Conservation (phyloP, 1,140 invertebrate genomes). For the Hormaphis cornu region DNA sequence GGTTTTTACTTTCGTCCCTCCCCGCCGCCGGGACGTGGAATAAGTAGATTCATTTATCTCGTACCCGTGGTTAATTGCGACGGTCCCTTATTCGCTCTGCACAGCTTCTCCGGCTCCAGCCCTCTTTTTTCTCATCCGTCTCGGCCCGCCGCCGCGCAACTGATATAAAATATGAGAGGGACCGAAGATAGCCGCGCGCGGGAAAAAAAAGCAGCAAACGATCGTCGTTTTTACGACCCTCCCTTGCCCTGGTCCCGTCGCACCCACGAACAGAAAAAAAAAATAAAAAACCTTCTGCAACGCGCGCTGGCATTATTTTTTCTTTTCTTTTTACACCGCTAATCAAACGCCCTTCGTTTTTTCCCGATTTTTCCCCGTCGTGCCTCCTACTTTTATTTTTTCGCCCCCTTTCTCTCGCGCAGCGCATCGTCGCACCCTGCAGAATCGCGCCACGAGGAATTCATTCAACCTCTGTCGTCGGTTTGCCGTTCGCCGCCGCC, state of each 20-base stretch:
- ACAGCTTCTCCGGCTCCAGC: not conserved
- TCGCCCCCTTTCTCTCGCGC: too few relatives aligned
- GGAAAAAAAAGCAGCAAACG: not conserved
- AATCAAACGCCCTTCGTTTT: slow-evolving; percentile 25
- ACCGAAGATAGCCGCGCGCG: not conserved
- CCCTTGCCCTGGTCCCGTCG: not conserved
- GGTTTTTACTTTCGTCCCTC: not conserved
- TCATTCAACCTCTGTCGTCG: not conserved
- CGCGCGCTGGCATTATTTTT: not conserved
- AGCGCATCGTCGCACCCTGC: not conserved
- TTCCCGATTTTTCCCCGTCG: not conserved
- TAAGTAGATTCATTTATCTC: slow-evolving; percentile 32
- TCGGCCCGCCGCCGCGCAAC: not conserved
- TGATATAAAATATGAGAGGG: slow-evolving; percentile 24
- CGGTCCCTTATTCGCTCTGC: not conserved
- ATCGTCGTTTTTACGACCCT: slow-evolving; percentile 27
- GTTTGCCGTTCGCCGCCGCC: not conserved
- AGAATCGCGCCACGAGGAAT: not conserved
- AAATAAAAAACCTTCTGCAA: not conserved
- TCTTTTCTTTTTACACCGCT: not conserved
- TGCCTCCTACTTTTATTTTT: not conserved
- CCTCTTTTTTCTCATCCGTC: not conserved
- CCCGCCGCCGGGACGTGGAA: slow-evolving; percentile 13
- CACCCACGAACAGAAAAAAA: not conserved
- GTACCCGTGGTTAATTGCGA: slow-evolving; percentile 24